These are phyloP conservation scores for Lithophane leautieri DNA, from an alignment of 2,888 invertebrate species.

Conservation along the genomic window DNA sequence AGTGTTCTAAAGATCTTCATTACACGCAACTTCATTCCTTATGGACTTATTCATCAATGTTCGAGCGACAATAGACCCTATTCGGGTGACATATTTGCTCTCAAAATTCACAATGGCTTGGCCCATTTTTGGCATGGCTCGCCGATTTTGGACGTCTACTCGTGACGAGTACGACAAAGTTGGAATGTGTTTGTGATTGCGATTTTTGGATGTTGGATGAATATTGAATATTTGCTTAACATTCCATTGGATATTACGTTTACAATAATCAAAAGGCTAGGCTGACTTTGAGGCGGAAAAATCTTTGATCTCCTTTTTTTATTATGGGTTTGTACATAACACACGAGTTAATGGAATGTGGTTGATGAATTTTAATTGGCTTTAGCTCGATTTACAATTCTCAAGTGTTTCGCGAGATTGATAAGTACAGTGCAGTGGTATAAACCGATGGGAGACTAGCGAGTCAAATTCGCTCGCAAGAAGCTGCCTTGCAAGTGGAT, in stretches of 20 bases:
- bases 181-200: slow-evolving; percentile 52
- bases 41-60: slow-evolving; percentile 58
- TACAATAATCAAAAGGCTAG: slow-evolving; percentile 8
- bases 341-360: neutral
- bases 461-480: too few relatives aligned
- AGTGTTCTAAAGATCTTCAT: slow-evolving; percentile 48
- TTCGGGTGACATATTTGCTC: slow-evolving; percentile 61
- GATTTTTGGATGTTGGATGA: slow-evolving; percentile 26
- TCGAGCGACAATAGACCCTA: slow-evolving; percentile 54
- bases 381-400: too few relatives aligned
- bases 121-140: slow-evolving; percentile 39
- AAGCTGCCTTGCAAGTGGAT: too few relatives aligned
- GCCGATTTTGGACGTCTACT: slow-evolving; percentile 25
- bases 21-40: slow-evolving; percentile 50
- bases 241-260: slow-evolving; percentile 36
- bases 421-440: too few relatives aligned
- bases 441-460: too few relatives aligned
- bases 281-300: slow-evolving; percentile 9
- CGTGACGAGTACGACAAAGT: slow-evolving; percentile 12
- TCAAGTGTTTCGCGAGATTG: too few relatives aligned
- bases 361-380: too few relatives aligned
- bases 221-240: slow-evolving; percentile 33
- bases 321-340: neutral
- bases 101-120: slow-evolving; percentile 49
- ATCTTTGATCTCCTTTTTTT: neutral